Evolutionary conservation across 2,888 invertebrate genomes (phyloP).

Genomic region (Campopleginae sp.): DNA sequence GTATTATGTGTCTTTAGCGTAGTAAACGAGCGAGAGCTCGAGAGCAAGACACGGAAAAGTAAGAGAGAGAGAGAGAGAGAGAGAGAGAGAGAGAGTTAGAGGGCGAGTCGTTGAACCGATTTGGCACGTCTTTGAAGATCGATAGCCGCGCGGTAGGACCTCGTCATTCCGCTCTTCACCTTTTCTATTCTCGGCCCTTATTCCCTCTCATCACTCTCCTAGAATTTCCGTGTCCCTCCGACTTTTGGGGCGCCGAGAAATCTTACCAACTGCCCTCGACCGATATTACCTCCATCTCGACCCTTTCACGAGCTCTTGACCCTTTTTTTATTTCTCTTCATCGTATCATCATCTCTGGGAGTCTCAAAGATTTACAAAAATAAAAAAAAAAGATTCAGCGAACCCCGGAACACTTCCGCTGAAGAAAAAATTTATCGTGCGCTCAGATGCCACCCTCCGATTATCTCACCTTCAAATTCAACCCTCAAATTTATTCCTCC

Average conservation of each 20-base stretch:
- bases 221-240: background rate
- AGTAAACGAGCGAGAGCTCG: background rate
- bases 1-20: slow-evolving; percentile 41
- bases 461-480: background rate
- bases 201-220: slow-evolving; percentile 1
- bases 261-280: background rate
- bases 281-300: background rate
- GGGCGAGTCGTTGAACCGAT: slow-evolving; percentile 49
- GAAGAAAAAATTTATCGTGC: background rate
- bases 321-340: background rate
- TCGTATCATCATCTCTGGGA: background rate
- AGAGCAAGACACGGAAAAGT: slow-evolving; percentile 14
- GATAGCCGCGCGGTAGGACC: slow-evolving; percentile 54
- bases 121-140: slow-evolving; percentile 64
- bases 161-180: slow-evolving; percentile 43
- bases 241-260: background rate
- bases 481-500: background rate
- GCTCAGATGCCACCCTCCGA: background rate
- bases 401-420: background rate
- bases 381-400: background rate
- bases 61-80: slow-evolving; percentile 7
- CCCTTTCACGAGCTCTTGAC: background rate
- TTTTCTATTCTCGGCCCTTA: slow-evolving; percentile 12
- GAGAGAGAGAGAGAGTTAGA: background rate
- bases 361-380: background rate